Base-by-base conservation (phyloP, 1,140 invertebrate species). In the Caenorhabditis inopinata region DNA sequence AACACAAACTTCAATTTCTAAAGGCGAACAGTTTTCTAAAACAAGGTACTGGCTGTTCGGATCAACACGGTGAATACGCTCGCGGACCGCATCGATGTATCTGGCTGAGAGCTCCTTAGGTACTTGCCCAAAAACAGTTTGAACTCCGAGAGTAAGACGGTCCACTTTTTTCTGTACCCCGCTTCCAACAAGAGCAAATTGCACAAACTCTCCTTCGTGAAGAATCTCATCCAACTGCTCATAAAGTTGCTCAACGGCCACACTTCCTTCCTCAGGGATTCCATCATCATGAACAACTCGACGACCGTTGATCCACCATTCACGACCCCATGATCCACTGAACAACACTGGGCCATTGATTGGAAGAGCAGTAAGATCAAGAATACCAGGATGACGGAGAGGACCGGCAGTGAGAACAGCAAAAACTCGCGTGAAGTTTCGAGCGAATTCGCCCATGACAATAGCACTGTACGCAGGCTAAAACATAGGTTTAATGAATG, bases 281-380 rank as follows among this genome's bases (percentile, higher is more conserved):
- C 87, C 87, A 58, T 88, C 88, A 35, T 88, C 85, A 75, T 88
- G 87, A 38, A 88, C 87, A 11, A 88, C 79, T 48, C 87, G 62
- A 29, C 87, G 85, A 1, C 86, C 87, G 21, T 76, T 25, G 18
- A 88, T n/a, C 86, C 82, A 88, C 87, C 87, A 88, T 79, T 88
- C 87, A 29, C 87, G 73, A 25, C 87, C 87, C 87, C 87, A 88
- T 1, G 86, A 87, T 0, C 87, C 87, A 79, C 87, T 81, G 79
- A 88, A 88, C 23, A 88, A 73, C n/a, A 88, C 77, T 6, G 85
- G 87, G 6, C 87, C 87, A 75, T 88, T 84, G 35, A 87, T 88
- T 7, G 87, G 87, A 0, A 88, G 74, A n/a, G 87, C 45, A 9
- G 87, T 88, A 18, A 88, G 74, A 58, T 88, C 87, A 7, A 88